Evolutionary conservation across 2,797 vertebrate genomes (phyloP).

Genomic region (Todus mexicanus): DNA sequence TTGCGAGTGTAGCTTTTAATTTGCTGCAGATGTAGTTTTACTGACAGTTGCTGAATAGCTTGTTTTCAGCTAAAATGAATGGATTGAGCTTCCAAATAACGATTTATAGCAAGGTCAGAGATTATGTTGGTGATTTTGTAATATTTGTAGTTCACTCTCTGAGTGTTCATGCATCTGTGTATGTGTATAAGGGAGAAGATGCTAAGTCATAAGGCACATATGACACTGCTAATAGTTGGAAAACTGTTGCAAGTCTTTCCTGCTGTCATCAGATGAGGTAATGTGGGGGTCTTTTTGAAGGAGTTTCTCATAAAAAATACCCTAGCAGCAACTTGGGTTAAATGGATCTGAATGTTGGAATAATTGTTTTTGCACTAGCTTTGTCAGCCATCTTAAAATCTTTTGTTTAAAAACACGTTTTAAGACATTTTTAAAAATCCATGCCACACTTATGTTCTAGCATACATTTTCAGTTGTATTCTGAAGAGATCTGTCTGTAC

Average conservation of each 20-base stretch:
- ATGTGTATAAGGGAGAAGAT: background rate
- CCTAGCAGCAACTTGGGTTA: background rate
- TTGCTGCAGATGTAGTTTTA: constrained; percentile 42
- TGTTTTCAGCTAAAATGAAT: constrained; percentile 52
- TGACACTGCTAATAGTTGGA: background rate
- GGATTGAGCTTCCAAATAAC: constrained; percentile 11
- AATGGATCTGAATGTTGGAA: background rate
- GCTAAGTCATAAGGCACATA: background rate
- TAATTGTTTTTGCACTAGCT: background rate
- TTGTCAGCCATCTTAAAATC: background rate
- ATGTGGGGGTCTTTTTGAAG: background rate
- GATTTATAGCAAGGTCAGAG: constrained; percentile 45
- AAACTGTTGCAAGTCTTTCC: background rate
- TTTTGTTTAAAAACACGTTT: background rate
- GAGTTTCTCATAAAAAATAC: background rate
- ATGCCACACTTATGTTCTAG: background rate
- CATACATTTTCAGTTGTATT: background rate
- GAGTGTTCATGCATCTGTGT: background rate
- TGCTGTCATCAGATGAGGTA: background rate
- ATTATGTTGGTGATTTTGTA: constrained; percentile 31
- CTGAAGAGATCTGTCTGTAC: background rate
- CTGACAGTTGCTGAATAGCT: constrained; percentile 44
- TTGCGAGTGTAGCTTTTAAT: constrained; percentile 50
- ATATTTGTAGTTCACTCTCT: background rate
- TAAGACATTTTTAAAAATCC: background rate